phyloP scores from a whole-genome alignment of 2,888 invertebrate genomes.

The Torymus auratus region DNA sequence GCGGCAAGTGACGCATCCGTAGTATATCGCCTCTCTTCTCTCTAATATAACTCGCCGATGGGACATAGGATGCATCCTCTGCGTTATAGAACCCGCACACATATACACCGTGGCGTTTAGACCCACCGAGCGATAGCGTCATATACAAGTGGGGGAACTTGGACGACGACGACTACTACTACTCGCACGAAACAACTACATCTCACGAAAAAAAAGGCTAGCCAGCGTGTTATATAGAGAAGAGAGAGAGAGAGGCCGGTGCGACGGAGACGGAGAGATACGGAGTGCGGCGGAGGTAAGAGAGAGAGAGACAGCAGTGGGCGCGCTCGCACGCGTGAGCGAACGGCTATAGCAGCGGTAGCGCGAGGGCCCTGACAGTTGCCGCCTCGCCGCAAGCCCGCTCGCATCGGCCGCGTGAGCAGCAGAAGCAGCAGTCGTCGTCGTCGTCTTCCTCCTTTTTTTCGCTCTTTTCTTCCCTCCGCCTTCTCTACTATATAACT shows the following conservation, averaged over 20 bases:
- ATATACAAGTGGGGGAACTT: too few species aligned
- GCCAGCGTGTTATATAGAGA: not conserved
- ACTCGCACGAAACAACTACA: too few species aligned
- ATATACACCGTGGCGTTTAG: not conserved
- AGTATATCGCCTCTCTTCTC: too few species aligned
- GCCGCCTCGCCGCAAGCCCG: slow-evolving; percentile 66
- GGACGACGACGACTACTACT: too few species aligned
- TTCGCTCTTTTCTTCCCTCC: too few species aligned
- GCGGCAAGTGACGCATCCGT: too few species aligned
- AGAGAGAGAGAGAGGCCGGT: not conserved
- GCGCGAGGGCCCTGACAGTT: slow-evolving; percentile 66
- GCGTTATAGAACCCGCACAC: not conserved
- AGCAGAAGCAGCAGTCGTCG: too few species aligned
- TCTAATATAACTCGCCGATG: too few species aligned
- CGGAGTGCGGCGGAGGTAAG: not conserved
- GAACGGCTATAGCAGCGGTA: slow-evolving; percentile 16
- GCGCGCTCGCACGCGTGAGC: not conserved
- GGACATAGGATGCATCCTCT: too few species aligned
- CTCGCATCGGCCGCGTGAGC: slow-evolving; percentile 60
- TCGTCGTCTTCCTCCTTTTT: too few species aligned
- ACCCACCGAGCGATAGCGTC: too few species aligned
- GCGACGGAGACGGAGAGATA: slow-evolving; percentile 6
- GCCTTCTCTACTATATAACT: too few species aligned
- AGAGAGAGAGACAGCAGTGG: not conserved
- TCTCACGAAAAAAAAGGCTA: not conserved